phyloP scores from a whole-genome alignment of 2,888 invertebrate genomes.

The Euplagia quadripunctaria region DNA sequence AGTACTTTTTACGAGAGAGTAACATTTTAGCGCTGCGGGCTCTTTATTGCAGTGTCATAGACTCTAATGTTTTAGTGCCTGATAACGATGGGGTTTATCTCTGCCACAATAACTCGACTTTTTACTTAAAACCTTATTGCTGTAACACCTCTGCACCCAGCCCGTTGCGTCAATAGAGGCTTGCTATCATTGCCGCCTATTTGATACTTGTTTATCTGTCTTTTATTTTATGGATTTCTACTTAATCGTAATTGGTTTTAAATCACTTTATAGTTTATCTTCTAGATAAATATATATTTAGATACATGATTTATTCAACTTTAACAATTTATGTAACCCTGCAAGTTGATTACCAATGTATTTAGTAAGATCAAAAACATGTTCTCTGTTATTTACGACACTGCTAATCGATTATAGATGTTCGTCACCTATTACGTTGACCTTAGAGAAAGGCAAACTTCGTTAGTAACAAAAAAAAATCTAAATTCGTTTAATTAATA shows the following conservation, averaged over 20 bases:
- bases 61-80: slow-evolving; percentile 81
- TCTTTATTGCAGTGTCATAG: slow-evolving; percentile 83
- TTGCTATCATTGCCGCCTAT: slow-evolving; percentile 1
- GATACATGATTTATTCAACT: background rate
- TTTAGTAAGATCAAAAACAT: slow-evolving; percentile 9
- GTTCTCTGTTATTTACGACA: slow-evolving; percentile 16
- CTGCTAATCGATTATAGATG: slow-evolving; percentile 16
- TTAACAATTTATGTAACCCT: background rate
- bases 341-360: background rate
- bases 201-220: background rate
- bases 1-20: slow-evolving; percentile 81
- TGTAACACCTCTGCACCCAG: slow-evolving; percentile 33
- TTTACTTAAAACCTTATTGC: slow-evolving; percentile 50
- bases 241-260: slow-evolving; percentile 2
- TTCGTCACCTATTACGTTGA: slow-evolving; percentile 28
- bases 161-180: background rate
- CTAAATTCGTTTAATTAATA: slow-evolving; percentile 54
- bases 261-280: background rate
- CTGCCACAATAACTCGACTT: slow-evolving; percentile 46
- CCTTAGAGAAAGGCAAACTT: slow-evolving; percentile 54
- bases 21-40: slow-evolving; percentile 87
- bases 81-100: slow-evolving; percentile 80
- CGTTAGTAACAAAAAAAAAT: slow-evolving; percentile 52
- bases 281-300: background rate
- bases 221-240: slow-evolving; percentile 1